phyloP scores from a whole-genome alignment of 2,888 invertebrate genomes.

The Tyria jacobaeae region DNA sequence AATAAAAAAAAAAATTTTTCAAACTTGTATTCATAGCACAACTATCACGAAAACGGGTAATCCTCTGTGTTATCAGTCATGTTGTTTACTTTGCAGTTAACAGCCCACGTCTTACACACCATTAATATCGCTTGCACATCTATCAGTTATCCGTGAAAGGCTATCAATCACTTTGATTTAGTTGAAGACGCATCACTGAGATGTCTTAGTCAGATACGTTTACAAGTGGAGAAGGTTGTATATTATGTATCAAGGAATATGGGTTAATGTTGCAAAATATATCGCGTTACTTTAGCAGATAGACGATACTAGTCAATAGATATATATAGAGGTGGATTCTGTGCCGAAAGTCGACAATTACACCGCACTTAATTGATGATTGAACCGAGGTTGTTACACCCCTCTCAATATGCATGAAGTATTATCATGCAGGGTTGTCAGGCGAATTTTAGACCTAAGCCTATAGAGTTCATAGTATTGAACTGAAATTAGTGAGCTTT shows the following conservation, averaged over 20 bases:
- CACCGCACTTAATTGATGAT: conserved; percentile 62
- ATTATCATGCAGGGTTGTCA: conserved; percentile 45
- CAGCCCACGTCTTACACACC: conserved; percentile 5
- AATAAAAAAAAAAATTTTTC: not conserved
- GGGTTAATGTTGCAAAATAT: conserved; percentile 8
- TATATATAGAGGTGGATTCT: conserved; percentile 35
- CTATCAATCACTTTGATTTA: conserved; percentile 52
- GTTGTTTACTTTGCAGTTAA: conserved; percentile 13
- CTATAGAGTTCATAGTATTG: not conserved
- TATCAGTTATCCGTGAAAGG: conserved; percentile 37
- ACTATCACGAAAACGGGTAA: not conserved
- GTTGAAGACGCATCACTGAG: conserved; percentile 49
- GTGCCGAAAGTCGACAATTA: conserved; percentile 62
- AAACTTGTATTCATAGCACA: not conserved
- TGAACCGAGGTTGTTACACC: conserved; percentile 46
- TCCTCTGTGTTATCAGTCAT: not conserved
- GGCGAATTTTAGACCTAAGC: not conserved
- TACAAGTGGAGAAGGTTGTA: conserved; percentile 17
- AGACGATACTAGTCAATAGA: not conserved
- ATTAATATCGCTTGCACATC: conserved; percentile 23
- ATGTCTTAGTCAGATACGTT: conserved; percentile 44
- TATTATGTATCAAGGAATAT: conserved; percentile 6
- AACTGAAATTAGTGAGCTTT: not conserved
- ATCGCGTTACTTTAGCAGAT: not conserved
- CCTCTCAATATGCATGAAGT: conserved; percentile 61